These are phyloP conservation scores for Vollenhovia emeryi DNA, from an alignment of 1,140 invertebrate genomes.

Conservation along the genomic window DNA sequence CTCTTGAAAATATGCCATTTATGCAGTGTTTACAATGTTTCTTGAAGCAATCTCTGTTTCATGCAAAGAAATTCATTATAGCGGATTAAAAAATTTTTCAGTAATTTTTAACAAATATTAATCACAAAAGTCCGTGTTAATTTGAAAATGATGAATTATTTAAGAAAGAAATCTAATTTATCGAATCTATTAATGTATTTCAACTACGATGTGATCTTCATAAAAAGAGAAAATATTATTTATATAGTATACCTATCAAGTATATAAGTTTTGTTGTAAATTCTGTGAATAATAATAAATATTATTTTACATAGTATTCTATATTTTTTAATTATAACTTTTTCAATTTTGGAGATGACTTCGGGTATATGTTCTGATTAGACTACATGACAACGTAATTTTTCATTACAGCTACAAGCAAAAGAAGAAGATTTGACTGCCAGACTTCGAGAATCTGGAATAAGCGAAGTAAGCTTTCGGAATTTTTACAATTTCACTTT, in stretches of 20 bases:
- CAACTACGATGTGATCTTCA: background rate
- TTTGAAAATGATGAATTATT: background rate
- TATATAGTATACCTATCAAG: background rate
- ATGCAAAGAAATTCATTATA: background rate
- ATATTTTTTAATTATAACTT: background rate
- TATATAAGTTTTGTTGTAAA: background rate
- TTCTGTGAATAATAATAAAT: background rate
- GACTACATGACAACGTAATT: background rate
- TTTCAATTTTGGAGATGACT: slow-evolving; percentile 1
- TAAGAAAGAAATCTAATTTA: background rate
- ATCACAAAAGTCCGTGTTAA: background rate
- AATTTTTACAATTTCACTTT: slow-evolving; percentile 1
- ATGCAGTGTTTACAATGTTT: background rate
- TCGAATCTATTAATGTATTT: background rate
- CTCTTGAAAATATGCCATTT: background rate
- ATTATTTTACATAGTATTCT: background rate
- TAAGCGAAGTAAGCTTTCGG: slow-evolving; percentile 15
- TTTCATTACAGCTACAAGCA: slow-evolving; percentile 13
- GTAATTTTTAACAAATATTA: background rate
- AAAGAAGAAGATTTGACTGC: background rate
- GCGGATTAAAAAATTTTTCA: background rate
- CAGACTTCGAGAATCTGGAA: background rate
- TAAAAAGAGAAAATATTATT: background rate
- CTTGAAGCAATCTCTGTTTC: background rate
- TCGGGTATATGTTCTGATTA: background rate